phyloP scores from a whole-genome alignment of 2,797 vertebrate genomes.

The Borostomias antarcticus region DNA sequence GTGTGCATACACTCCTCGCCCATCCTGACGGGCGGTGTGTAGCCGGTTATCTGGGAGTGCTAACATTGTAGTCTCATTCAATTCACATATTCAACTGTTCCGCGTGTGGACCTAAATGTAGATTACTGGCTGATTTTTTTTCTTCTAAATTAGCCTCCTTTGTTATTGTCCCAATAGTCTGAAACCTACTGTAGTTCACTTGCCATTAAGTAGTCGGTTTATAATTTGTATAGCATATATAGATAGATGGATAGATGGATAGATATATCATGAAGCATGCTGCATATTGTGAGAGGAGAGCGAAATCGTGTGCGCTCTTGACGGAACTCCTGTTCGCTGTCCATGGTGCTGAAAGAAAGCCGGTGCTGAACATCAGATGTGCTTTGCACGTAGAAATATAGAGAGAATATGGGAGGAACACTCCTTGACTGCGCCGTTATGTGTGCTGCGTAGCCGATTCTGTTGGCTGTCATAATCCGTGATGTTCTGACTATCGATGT shows the following conservation, averaged over 20 bases:
- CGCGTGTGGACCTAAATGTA: background rate
- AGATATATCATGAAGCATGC: no score
- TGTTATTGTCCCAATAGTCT: no score
- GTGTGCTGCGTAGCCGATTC: background rate
- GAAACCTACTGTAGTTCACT: no score
- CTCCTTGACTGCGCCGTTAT: background rate
- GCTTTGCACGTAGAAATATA: background rate
- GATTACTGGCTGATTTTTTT: no score
- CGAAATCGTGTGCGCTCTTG: background rate
- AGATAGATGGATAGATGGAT: no score
- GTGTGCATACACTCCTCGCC: no score
- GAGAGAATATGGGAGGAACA: no score
- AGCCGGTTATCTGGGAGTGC: background rate
- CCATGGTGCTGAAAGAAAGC: slow-evolving; percentile 67
- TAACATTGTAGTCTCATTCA: background rate
- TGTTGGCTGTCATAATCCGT: background rate
- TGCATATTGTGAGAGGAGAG: background rate
- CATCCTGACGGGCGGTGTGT: no score
- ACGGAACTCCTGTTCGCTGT: slow-evolving; percentile 46
- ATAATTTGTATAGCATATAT: no score
- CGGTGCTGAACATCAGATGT: slow-evolving; percentile 9
- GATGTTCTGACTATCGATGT: no score
- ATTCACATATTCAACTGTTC: slow-evolving; percentile 43
- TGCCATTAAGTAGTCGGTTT: no score
- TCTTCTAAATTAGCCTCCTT: no score